A percentile compares a stretch with the other conserved stretches of the same genome.
Conservation (phyloP, 2,113 vertebrate species). For the Neomonachus schauinslandi region DNA sequence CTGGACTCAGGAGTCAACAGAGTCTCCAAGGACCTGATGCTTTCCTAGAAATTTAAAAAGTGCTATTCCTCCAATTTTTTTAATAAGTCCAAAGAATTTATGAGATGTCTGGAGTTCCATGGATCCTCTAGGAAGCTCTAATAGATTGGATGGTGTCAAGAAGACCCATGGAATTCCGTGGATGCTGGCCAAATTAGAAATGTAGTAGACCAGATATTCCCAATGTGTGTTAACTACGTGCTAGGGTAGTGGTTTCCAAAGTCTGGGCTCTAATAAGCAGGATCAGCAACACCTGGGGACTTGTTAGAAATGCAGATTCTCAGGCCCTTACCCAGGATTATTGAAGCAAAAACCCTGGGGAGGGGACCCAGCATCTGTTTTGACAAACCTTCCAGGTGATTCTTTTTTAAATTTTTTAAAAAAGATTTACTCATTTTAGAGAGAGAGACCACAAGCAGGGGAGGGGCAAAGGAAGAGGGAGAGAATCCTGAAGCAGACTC, state of each 20-base stretch:
- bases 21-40: not conserved
- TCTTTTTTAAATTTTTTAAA: not conserved
- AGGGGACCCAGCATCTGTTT: not conserved
- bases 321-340: not conserved
- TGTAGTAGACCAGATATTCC: not conserved
- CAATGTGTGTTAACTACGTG: not conserved
- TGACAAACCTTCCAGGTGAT: not conserved
- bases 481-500: not conserved
- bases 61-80: not conserved
- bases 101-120: not conserved
- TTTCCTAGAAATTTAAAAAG: conserved; percentile 46
- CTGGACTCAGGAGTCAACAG: not conserved
- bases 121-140: not conserved
- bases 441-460: not conserved
- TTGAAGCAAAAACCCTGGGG: not conserved
- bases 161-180: not conserved
- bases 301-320: not conserved
- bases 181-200: not conserved
- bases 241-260: not conserved
- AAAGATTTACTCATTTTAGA: not conserved
- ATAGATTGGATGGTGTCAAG: not conserved
- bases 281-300: not conserved
- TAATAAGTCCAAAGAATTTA: not conserved
- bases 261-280: not conserved
- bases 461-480: not conserved